These are phyloP conservation scores for Zygogramma bicolorata DNA, from an alignment of 2,888 invertebrate genomes.

Conservation along the genomic window DNA sequence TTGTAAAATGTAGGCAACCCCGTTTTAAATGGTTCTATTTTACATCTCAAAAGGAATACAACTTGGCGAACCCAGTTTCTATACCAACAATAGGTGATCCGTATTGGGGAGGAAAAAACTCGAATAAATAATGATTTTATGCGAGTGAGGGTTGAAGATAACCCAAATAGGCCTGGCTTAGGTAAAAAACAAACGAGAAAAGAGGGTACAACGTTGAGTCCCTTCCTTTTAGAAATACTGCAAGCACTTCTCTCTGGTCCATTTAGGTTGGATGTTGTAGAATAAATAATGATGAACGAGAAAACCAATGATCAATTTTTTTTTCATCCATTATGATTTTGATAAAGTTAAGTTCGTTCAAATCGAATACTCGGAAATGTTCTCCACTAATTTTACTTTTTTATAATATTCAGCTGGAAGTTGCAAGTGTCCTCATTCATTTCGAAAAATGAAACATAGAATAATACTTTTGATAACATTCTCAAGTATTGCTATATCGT, in stretches of 20 bases:
- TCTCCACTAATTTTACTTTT: too few relatives aligned
- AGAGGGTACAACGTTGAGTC: slow-evolving; percentile 30
- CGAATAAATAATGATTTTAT: slow-evolving; percentile 52
- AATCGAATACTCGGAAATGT: too few relatives aligned
- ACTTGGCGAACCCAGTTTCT: slow-evolving; percentile 52
- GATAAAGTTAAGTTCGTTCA: too few relatives aligned
- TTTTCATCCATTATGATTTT: too few relatives aligned
- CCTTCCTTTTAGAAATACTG: slow-evolving; percentile 22
- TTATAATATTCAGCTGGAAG: too few relatives aligned
- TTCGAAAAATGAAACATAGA: too few relatives aligned
- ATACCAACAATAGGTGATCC: slow-evolving; percentile 52
- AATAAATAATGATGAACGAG: too few relatives aligned
- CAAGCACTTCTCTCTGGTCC: slow-evolving; percentile 16
- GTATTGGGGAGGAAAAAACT: slow-evolving; percentile 49
- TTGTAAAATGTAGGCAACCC: slow-evolving; percentile 52
- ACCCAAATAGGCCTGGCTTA: slow-evolving; percentile 31
- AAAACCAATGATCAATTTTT: too few relatives aligned
- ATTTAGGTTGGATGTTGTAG: not conserved
- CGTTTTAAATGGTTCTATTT: slow-evolving; percentile 51
- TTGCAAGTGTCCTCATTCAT: too few relatives aligned
- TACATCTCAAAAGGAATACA: slow-evolving; percentile 52
- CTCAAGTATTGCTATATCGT: too few relatives aligned
- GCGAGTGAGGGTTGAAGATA: slow-evolving; percentile 39
- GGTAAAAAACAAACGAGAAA: slow-evolving; percentile 39
- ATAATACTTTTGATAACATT: too few relatives aligned